Conservation (phyloP, 1,140 invertebrate genomes). For the Drosophila albomicans region DNA sequence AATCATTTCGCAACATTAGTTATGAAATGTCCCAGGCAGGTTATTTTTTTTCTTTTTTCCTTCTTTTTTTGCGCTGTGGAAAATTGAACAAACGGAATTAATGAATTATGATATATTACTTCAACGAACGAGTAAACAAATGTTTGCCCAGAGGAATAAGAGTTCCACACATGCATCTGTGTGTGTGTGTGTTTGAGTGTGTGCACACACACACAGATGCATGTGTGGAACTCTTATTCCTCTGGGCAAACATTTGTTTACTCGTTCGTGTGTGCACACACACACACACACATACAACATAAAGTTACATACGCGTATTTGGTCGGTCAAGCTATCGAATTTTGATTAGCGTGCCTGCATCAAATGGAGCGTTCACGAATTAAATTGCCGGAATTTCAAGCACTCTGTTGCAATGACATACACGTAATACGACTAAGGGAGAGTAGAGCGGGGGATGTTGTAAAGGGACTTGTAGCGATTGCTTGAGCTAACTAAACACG, state of each 20-base stretch:
- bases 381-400: constrained; percentile 24
- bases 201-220: too few relatives aligned
- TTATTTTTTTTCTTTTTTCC: neutral
- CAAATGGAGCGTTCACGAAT: constrained; percentile 35
- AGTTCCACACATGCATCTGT: neutral
- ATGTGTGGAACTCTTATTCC: too few relatives aligned
- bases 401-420: constrained; percentile 16
- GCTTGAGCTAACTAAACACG: neutral
- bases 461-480: neutral
- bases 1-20: constrained; percentile 38
- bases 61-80: too few relatives aligned
- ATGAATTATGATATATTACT: constrained; percentile 43
- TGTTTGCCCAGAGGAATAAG: neutral
- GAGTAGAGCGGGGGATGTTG: neutral
- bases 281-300: neutral
- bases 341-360: constrained; percentile 37
- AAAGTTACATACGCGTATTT: constrained; percentile 5
- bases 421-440: neutral
- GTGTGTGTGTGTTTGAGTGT: neutral
- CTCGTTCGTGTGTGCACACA: too few relatives aligned
- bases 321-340: constrained; percentile 23
- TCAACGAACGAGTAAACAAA: constrained; percentile 11
- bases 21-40: constrained; percentile 36
- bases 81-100: constrained; percentile 31
- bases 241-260: too few relatives aligned